phyloP scores from a whole-genome alignment of 2,113 vertebrate genomes.

The Otus sunia region DNA sequence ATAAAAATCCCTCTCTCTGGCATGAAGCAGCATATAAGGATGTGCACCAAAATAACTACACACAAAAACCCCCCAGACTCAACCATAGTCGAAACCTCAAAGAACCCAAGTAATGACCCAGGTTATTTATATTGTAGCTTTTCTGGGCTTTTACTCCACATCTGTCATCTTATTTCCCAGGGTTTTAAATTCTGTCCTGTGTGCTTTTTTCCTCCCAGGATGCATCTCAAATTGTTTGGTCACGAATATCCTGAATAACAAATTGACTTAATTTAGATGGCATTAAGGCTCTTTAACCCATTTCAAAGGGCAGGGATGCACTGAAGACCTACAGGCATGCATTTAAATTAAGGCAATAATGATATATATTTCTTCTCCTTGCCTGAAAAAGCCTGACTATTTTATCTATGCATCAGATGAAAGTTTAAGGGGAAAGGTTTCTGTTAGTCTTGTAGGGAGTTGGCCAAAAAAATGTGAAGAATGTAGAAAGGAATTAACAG shows the following conservation, averaged over 20 bases:
- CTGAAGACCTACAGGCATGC: not conserved
- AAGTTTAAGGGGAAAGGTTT: constrained; percentile 46
- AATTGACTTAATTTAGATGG: constrained; percentile 36
- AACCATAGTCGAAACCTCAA: not conserved
- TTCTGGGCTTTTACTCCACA: not conserved
- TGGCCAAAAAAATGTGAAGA: constrained; percentile 49
- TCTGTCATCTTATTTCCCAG: constrained; percentile 16
- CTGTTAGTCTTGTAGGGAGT: constrained; percentile 47
- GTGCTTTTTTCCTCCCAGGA: not conserved
- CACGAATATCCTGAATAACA: not conserved
- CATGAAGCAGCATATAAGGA: not conserved
- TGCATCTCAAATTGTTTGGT: constrained; percentile 34
- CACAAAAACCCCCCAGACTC: not conserved
- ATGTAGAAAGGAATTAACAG: constrained; percentile 48
- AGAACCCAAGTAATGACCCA: not conserved
- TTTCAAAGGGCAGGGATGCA: not conserved
- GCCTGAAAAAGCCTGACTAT: not conserved
- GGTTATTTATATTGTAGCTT: not conserved
- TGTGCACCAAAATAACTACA: not conserved
- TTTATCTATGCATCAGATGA: constrained; percentile 43
- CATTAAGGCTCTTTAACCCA: not conserved
- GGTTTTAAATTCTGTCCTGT: not conserved
- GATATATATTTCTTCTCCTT: constrained; percentile 34
- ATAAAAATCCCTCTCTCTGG: not conserved
- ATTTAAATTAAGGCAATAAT: not conserved